Base-by-base conservation (phyloP, 2,888 invertebrate genomes). In the Lasioglossum villosulum region DNA sequence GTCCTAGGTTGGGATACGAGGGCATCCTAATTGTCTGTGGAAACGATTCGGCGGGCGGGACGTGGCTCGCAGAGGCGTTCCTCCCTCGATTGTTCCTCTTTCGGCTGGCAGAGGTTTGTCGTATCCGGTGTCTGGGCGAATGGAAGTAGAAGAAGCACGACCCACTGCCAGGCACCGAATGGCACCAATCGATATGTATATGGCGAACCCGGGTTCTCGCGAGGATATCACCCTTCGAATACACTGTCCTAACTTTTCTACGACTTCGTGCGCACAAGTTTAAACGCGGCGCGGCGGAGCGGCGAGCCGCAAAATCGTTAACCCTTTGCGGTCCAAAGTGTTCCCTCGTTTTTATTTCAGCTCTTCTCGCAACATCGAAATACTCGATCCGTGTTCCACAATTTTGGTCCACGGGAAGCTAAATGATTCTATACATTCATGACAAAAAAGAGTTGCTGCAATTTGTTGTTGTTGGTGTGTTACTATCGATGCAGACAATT, bases 101-200 rank as follows among this genome's bases (percentile, higher is more conserved):
- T 82, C n/a, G 77, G 52, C 73, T 76, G 45, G 70, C 39, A 76
- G 81, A 83, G 86, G 75, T 76, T 78, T 89, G 75, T 83, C 82
- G 82, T 90, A 88, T 88, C 86, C 82, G 86, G 80, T 84, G 84
- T 88, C 88, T 86, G 78, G 34, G 75, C 79, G 79, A 91, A 88
- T 90, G 87, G 90, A 87, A 90, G 86, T 86, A 85, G 91, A 90
- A 91, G 91, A 89, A 90, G 89, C 84, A 75, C 83, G 81, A 80
- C 82, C 80, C 82, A 87, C 87, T 68, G 92, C 94, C 94, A 94
- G 94, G 94, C 89, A 94, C 94, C 90, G 93, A 92, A 94, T 92
- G 95, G 94, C 92, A 94, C 94, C 92, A 94, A 95, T 95, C 94
- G 92, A 94, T 94, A 93, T 91, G 94, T 94, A 93, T 91, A 92